Conservation (phyloP, 2,888 invertebrate genomes). For the Augiades crinisus region DNA sequence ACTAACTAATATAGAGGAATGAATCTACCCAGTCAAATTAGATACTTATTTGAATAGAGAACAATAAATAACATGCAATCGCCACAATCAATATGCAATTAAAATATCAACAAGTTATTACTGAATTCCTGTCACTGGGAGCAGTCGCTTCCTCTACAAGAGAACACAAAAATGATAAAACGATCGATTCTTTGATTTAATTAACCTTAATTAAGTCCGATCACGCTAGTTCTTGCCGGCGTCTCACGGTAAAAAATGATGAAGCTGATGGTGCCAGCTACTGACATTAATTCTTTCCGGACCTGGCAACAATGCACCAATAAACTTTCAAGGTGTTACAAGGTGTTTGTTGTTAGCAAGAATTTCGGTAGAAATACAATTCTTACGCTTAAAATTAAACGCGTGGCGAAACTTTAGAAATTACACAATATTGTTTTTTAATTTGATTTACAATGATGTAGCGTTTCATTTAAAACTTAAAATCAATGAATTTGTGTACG, state of each 20-base stretch:
- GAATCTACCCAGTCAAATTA: no score
- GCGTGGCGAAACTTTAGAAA: no score
- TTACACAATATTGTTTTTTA: no score
- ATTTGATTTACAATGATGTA: no score
- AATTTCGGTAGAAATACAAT: no score
- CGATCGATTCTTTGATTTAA: conserved; percentile 52
- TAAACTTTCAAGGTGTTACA: conserved; percentile 11
- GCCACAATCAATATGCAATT: conserved; percentile 5
- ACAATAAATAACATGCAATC: not conserved
- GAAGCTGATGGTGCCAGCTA: conserved; percentile 43
- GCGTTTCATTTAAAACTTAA: no score
- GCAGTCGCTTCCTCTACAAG: conserved; percentile 32
- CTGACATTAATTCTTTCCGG: conserved; percentile 38
- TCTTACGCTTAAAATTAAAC: no score
- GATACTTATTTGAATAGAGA: not conserved
- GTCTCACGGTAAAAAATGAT: conserved; percentile 59
- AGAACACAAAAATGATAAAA: conserved; percentile 50
- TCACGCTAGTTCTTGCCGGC: conserved; percentile 44
- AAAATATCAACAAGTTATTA: conserved; percentile 18
- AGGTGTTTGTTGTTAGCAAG: no score
- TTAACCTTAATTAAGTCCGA: conserved; percentile 69
- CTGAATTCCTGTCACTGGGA: conserved; percentile 8
- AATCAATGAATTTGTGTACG: no score
- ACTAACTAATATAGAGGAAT: no score
- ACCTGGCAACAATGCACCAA: conserved; percentile 10